Conservation (phyloP, 2,888 invertebrate genomes). For the Polyommatus icarus region DNA sequence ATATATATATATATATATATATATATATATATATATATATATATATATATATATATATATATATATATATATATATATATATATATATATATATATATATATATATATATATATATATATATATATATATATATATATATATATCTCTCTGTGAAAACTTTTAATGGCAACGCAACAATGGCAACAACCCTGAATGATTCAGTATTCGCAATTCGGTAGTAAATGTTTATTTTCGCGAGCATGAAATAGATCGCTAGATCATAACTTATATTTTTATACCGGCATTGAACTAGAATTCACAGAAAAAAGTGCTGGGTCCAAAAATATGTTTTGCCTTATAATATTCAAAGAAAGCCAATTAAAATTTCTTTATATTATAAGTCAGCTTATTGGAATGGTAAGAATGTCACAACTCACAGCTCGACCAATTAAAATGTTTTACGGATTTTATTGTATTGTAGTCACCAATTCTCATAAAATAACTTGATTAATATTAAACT, state of each 20-base stretch:
- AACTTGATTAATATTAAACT: not conserved
- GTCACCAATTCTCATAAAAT: not conserved
- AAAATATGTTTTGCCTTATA: too few species aligned
- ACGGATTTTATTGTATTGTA: not conserved
- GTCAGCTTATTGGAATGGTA: too few species aligned
- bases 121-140: too few species aligned
- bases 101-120: too few species aligned
- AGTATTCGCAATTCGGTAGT: not conserved
- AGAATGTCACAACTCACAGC: not conserved
- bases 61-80: too few species aligned
- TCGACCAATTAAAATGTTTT: not conserved
- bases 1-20: too few species aligned
- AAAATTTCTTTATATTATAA: too few species aligned
- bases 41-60: too few species aligned
- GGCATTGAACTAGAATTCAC: not conserved
- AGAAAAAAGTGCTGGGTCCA: not conserved
- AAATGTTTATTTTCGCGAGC: conserved; percentile 11
- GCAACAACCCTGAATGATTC: not conserved
- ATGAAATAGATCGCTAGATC: not conserved
- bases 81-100: too few species aligned
- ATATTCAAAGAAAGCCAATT: not conserved
- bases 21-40: too few species aligned
- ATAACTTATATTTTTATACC: conserved; percentile 18
- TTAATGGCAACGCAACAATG: not conserved
- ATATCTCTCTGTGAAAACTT: too few species aligned